Conservation (phyloP, 2,888 invertebrate species). For the Tridacna crocea region DNA sequence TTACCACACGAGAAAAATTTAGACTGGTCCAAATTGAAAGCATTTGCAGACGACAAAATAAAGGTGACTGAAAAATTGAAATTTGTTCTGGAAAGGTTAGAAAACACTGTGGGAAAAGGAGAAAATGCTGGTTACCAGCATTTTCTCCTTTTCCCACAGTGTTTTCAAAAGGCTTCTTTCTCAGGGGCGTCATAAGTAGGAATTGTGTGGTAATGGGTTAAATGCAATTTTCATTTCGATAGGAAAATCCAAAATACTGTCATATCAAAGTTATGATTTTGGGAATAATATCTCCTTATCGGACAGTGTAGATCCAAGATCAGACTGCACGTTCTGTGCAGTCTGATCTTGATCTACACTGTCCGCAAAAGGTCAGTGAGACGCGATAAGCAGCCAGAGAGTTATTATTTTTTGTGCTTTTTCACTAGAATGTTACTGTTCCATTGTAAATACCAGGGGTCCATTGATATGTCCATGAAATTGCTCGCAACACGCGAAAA, state of each 20-base stretch:
- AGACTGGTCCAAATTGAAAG: not conserved
- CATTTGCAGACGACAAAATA: not conserved
- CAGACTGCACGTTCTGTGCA: too few relatives aligned
- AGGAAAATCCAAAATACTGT: too few relatives aligned
- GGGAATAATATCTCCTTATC: not conserved
- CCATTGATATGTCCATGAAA: not conserved
- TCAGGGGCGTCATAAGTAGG: not conserved
- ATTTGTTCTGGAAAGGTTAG: not conserved
- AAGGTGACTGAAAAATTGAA: not conserved
- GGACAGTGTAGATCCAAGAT: too few relatives aligned
- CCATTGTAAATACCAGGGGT: not conserved
- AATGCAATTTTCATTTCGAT: too few relatives aligned
- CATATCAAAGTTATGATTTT: not conserved
- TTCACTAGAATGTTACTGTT: not conserved
- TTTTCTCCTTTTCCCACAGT: not conserved
- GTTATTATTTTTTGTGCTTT: too few relatives aligned
- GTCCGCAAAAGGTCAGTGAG: not conserved
- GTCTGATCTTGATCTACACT: too few relatives aligned
- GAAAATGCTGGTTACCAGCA: conserved; percentile 1
- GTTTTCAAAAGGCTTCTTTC: not conserved
- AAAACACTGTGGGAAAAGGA: not conserved
- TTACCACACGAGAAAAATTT: not conserved
- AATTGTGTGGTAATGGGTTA: not conserved
- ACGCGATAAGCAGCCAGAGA: too few relatives aligned
- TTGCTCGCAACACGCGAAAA: too few relatives aligned